These are phyloP conservation scores for Spermophilus dauricus DNA, from an alignment of 2,113 vertebrate species.

Conservation along the genomic window DNA sequence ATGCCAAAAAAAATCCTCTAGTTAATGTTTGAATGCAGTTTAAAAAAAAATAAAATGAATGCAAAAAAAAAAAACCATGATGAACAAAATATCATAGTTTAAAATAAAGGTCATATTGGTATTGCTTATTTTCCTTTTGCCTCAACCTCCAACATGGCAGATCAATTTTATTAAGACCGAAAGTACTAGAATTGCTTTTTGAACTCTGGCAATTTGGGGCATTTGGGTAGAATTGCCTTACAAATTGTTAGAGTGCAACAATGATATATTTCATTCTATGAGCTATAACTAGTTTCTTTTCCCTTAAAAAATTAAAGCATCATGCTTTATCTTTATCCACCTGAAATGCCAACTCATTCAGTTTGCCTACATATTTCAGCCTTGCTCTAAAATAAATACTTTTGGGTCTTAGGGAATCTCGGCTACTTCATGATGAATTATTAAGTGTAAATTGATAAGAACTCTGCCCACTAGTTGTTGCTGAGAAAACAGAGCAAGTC, in stretches of 20 bases:
- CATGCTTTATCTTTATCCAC: conserved; percentile 57
- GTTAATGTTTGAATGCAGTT: background rate
- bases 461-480: conserved; percentile 83
- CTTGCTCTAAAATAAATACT: conserved; percentile 77
- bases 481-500: conserved; percentile 72
- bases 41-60: background rate
- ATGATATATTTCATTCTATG: background rate
- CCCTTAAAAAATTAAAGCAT: conserved; percentile 37
- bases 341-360: conserved; percentile 82
- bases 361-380: conserved; percentile 72
- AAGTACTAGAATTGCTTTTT: background rate
- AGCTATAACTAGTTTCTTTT: conserved; percentile 7
- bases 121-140: background rate
- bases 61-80: background rate
- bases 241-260: background rate
- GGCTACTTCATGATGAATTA: conserved; percentile 81
- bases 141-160: background rate
- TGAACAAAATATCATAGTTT: background rate
- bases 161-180: background rate
- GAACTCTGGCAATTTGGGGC: background rate
- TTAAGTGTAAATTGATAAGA: conserved; percentile 82
- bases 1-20: background rate
- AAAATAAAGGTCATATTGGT: background rate
- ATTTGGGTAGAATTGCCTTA: conserved; percentile 2
- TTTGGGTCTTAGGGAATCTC: conserved; percentile 83